These are phyloP conservation scores for Tretioscincus oriximinensis DNA, from an alignment of 2,113 vertebrate species.

Conservation along the genomic window DNA sequence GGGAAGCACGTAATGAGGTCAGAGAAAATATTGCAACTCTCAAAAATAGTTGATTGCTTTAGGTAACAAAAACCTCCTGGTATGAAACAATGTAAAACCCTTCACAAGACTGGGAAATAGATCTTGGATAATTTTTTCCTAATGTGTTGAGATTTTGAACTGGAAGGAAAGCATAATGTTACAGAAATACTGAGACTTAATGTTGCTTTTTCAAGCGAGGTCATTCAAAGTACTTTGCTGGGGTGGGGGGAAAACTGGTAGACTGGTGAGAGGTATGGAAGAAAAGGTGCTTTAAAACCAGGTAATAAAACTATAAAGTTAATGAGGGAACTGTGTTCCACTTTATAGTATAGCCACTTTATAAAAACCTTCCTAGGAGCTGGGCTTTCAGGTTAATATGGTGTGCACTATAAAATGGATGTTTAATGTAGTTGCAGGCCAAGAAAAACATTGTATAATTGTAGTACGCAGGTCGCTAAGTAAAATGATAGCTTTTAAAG, in stretches of 20 bases:
- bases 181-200: conserved; percentile 4
- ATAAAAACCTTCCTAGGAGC: conserved; percentile 60
- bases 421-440: conserved; percentile 77
- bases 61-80: not conserved
- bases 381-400: conserved; percentile 68
- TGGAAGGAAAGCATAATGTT: conserved; percentile 9
- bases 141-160: conserved; percentile 1
- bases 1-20: not conserved
- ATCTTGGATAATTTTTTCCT: not conserved
- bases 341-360: conserved; percentile 65
- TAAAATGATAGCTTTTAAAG: conserved; percentile 79
- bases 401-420: conserved; percentile 72
- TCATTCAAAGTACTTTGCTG: conserved; percentile 1
- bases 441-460: conserved; percentile 79
- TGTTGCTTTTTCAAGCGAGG: not conserved
- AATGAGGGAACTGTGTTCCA: conserved; percentile 69
- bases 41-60: not conserved
- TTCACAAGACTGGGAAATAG: not conserved
- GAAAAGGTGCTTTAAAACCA: conserved; percentile 69
- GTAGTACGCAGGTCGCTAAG: conserved; percentile 72
- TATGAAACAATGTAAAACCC: not conserved
- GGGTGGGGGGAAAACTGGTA: not conserved
- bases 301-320: conserved; percentile 76
- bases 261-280: conserved; percentile 42
- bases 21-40: not conserved